These are phyloP conservation scores for Megaceryle torquata DNA, from an alignment of 2,113 vertebrate species.

Conservation along the genomic window DNA sequence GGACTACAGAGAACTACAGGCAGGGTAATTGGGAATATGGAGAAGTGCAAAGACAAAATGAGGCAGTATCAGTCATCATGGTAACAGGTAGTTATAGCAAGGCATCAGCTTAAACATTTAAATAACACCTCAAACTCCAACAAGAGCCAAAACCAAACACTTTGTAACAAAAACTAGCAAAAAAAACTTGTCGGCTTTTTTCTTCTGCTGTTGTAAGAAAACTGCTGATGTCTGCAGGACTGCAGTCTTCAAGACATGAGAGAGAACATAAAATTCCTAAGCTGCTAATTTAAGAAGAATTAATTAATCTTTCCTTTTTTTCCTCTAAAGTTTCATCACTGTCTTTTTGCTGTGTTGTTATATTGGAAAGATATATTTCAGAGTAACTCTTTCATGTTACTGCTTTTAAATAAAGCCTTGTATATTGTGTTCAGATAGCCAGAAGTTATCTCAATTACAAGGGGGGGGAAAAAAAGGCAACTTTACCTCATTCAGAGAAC, in stretches of 20 bases:
- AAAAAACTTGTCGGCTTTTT: background rate
- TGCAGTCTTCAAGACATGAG: background rate
- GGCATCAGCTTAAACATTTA: background rate
- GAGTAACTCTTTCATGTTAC: background rate
- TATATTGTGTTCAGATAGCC: background rate
- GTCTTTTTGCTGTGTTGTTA: background rate
- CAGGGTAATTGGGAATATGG: background rate
- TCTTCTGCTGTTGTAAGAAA: background rate
- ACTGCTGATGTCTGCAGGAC: background rate
- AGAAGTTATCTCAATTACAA: too few relatives aligned
- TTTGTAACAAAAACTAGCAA: background rate
- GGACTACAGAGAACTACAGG: background rate
- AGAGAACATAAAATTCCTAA: background rate
- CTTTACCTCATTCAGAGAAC: background rate
- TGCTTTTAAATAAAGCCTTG: background rate
- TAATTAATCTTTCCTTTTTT: background rate
- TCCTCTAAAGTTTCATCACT: background rate
- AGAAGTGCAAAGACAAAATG: background rate
- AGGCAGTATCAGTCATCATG: background rate
- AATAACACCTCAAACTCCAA: background rate
- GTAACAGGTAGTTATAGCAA: background rate
- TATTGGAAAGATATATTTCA: background rate
- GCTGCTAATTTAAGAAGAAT: background rate
- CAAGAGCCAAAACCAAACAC: background rate
- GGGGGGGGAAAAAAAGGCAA: background rate